Evolutionary conservation across 2,113 vertebrate genomes (phyloP).

Genomic region (Gila orcuttii): DNA sequence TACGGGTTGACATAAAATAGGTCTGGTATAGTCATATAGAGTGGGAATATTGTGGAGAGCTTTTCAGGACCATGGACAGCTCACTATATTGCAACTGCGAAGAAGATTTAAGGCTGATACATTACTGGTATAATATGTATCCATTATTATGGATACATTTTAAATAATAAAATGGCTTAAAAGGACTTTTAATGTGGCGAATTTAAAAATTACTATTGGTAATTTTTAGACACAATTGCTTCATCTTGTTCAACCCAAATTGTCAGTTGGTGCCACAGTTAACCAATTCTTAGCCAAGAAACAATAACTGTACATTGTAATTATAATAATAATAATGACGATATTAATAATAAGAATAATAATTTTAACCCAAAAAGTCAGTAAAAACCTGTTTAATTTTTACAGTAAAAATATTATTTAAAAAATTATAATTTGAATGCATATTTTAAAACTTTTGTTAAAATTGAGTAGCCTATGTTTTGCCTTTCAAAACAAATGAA

Average conservation of each 20-base stretch:
- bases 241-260: not conserved
- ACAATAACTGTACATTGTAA: too few relatives aligned
- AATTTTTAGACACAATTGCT: not conserved
- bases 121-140: not conserved
- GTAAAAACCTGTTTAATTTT: too few relatives aligned
- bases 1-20: constrained; percentile 2
- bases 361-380: too few relatives aligned
- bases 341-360: too few relatives aligned
- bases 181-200: not conserved
- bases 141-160: too few relatives aligned
- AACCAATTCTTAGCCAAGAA: not conserved
- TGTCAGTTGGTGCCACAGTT: not conserved
- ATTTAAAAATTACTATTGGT: not conserved
- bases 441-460: too few relatives aligned
- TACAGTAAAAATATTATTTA: too few relatives aligned
- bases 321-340: too few relatives aligned
- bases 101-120: not conserved
- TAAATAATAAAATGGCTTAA: not conserved
- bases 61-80: constrained; percentile 77
- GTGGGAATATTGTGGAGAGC: not conserved
- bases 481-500: too few relatives aligned
- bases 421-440: too few relatives aligned
- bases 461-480: too few relatives aligned
- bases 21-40: not conserved
- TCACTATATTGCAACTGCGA: not conserved